These are phyloP conservation scores for Chrysolina americana DNA, from an alignment of 2,888 invertebrate genomes.

Conservation along the genomic window DNA sequence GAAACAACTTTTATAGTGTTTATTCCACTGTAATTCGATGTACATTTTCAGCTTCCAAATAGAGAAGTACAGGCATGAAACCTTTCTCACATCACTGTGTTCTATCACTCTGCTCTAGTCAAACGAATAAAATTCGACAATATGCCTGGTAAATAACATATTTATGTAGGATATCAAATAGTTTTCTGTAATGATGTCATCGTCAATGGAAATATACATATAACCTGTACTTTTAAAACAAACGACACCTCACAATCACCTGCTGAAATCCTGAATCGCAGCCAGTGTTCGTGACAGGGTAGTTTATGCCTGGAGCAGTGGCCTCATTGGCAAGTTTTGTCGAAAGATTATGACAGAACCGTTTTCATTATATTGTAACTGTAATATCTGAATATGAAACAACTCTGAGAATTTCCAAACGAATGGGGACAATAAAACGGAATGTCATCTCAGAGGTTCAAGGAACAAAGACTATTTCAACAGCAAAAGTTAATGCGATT, in stretches of 20 bases:
- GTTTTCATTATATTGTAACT: slow-evolving; percentile 31
- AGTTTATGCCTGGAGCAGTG: slow-evolving; percentile 26
- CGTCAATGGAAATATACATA: not conserved
- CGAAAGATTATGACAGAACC: slow-evolving; percentile 37
- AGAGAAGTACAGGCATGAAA: no score
- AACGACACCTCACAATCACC: slow-evolving; percentile 10
- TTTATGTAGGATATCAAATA: not conserved
- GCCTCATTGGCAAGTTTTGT: slow-evolving; percentile 37
- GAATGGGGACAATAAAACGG: not conserved
- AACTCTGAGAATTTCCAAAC: slow-evolving; percentile 2
- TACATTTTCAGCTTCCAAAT: no score
- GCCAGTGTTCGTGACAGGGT: slow-evolving; percentile 32
- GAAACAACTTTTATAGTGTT: no score
- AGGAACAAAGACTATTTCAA: slow-evolving; percentile 5
- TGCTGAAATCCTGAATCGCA: slow-evolving; percentile 2
- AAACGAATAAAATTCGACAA: no score
- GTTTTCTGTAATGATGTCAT: not conserved
- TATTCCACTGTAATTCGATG: no score
- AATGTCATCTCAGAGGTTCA: slow-evolving; percentile 9
- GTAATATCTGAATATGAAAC: slow-evolving; percentile 19
- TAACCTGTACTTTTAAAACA: not conserved
- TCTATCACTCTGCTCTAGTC: no score
- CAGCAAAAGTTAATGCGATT: slow-evolving; percentile 1
- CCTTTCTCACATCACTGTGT: no score
- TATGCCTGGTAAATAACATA: not conserved